Percentiles rank a stretch among this genome's conserved stretches.
phyloP scores from a whole-genome alignment of 2,113 vertebrate species.

The Neotoma lepida region DNA sequence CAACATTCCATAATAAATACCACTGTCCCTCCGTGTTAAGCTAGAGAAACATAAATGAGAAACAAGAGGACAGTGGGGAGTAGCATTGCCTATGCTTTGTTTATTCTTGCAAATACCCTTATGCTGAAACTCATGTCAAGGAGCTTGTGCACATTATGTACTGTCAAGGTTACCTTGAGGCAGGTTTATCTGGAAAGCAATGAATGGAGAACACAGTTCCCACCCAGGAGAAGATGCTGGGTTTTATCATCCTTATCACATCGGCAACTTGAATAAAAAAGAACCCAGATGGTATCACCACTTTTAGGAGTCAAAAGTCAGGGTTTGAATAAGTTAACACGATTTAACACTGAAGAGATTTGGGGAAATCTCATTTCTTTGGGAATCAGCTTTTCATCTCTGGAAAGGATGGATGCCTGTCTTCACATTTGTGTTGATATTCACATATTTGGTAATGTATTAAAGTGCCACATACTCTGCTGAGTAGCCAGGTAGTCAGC shows the following conservation, averaged over 20 bases:
- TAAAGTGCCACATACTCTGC: not conserved
- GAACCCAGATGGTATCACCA: not conserved
- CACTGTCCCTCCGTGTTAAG: not conserved
- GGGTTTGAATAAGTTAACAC: not conserved
- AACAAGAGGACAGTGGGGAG: not conserved
- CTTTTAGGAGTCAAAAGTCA: not conserved
- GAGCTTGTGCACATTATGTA: not conserved
- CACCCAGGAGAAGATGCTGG: not conserved
- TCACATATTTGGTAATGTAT: not conserved
- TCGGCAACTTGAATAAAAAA: not conserved
- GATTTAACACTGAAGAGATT: not conserved
- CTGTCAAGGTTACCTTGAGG: not conserved
- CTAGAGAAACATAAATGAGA: not conserved
- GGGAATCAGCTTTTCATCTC: slow-evolving; percentile 28
- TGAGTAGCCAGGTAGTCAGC: not conserved
- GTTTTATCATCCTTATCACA: not conserved
- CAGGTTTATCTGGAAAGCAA: not conserved
- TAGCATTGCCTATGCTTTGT: not conserved
- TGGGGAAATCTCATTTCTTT: slow-evolving; percentile 13
- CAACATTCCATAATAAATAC: not conserved
- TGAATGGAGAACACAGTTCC: not conserved
- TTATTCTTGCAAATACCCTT: not conserved
- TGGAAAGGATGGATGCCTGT: not conserved
- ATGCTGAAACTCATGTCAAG: not conserved
- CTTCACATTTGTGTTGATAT: not conserved